Evolutionary conservation across 2,113 vertebrate genomes (phyloP).

Genomic region (Puffinus mauretanicus): DNA sequence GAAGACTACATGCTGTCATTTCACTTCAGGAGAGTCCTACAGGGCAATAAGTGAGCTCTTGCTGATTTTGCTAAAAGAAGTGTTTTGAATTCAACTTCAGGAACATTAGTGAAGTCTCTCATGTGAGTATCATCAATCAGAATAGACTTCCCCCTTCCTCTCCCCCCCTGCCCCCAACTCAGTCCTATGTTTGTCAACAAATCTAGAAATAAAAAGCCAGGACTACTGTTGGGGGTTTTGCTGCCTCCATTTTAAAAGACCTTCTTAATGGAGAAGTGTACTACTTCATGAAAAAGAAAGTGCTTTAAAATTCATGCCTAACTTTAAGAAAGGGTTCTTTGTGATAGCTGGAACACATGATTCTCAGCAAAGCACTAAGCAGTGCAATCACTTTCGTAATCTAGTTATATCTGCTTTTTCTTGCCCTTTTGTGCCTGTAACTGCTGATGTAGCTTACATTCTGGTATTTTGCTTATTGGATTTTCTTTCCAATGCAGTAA

Average conservation of each 20-base stretch:
- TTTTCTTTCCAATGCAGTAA: neutral
- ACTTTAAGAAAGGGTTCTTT: conserved; percentile 24
- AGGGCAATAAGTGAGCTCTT: neutral
- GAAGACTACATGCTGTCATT: neutral
- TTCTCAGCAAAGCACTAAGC: neutral
- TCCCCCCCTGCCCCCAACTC: neutral
- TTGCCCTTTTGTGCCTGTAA: neutral
- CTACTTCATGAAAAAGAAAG: neutral
- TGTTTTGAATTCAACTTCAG: neutral
- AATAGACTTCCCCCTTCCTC: neutral
- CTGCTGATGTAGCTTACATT: conserved; percentile 36
- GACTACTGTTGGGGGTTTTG: neutral
- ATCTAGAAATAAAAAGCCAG: neutral
- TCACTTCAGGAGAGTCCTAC: neutral
- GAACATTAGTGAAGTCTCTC: neutral
- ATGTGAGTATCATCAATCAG: neutral
- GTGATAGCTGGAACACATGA: neutral
- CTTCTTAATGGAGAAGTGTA: neutral
- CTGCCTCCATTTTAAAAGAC: neutral
- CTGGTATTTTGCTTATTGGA: neutral
- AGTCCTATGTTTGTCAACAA: neutral
- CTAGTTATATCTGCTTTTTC: conserved; percentile 10
- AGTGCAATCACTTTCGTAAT: neutral
- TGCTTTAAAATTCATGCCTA: neutral
- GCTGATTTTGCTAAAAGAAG: neutral